Evolutionary conservation across 2,113 vertebrate species (phyloP).

Genomic region (Osmerus eperlanus): DNA sequence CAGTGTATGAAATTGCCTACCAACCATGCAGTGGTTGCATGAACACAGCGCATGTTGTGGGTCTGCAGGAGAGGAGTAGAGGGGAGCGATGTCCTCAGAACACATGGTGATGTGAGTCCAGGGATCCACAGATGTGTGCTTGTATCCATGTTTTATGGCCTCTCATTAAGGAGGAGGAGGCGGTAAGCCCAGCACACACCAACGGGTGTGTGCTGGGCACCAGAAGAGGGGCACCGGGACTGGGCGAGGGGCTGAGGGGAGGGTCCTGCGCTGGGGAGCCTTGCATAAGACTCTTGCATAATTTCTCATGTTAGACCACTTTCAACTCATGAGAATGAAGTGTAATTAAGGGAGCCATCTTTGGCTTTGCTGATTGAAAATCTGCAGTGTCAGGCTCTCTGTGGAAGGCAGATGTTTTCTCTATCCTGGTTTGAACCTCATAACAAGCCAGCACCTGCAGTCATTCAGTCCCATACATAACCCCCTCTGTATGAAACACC

Average conservation of each 20-base stretch:
- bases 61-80: neutral
- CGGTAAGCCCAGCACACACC: conserved; percentile 28
- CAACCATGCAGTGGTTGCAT: neutral
- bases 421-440: conserved; percentile 38
- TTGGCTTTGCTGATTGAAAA: conserved; percentile 54
- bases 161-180: conserved; percentile 34
- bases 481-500: conserved; percentile 2
- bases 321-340: conserved; percentile 46
- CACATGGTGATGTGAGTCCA: neutral
- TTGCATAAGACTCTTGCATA: conserved; percentile 42
- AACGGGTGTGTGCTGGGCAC: no score
- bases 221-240: neutral
- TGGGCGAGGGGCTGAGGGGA: conserved; percentile 23
- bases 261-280: conserved; percentile 20
- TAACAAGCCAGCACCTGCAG: conserved; percentile 17
- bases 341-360: conserved; percentile 53
- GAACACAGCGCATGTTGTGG: neutral
- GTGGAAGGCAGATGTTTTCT: conserved; percentile 22
- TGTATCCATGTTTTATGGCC: conserved; percentile 44
- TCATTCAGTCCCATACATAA: neutral
- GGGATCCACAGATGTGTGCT: no score
- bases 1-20: neutral
- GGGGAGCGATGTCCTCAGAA: neutral
- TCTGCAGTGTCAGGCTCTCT: conserved; percentile 52
- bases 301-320: conserved; percentile 30